Percentiles rank a stretch among this genome's conserved stretches.
phyloP scores from a whole-genome alignment of 2,888 invertebrate genomes.

The Orthosia incerta region DNA sequence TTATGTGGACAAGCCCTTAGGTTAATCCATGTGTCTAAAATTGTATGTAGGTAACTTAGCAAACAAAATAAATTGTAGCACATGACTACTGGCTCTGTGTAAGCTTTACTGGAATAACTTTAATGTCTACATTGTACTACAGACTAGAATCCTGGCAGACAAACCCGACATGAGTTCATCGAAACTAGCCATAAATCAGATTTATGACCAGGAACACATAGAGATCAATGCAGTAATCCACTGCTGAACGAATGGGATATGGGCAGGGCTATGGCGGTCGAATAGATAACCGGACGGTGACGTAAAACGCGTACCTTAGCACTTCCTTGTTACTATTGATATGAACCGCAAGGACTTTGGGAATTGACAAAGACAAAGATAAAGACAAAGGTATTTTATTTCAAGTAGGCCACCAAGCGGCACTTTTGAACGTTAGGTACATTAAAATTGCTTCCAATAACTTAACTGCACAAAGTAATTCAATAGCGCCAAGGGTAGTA shows the following conservation, averaged over 20 bases:
- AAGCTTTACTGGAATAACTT: background rate
- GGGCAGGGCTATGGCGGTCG: background rate
- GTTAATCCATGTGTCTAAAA: background rate
- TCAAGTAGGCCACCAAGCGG: too few relatives aligned
- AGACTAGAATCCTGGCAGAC: slow-evolving; percentile 34
- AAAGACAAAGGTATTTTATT: too few relatives aligned
- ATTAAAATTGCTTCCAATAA: background rate
- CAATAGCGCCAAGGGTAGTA: background rate
- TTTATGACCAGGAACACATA: slow-evolving; percentile 57
- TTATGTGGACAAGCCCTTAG: too few relatives aligned
- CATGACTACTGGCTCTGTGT: background rate
- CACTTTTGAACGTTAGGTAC: too few relatives aligned
- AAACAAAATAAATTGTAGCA: background rate
- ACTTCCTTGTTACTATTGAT: background rate
- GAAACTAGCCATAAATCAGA: slow-evolving; percentile 45
- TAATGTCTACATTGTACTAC: background rate
- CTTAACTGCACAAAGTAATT: background rate
- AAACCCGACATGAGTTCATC: slow-evolving; percentile 29
- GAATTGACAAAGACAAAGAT: too few relatives aligned
- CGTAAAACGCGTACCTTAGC: background rate
- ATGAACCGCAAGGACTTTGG: background rate
- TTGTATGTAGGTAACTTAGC: background rate
- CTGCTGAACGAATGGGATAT: slow-evolving; percentile 5
- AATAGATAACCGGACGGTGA: slow-evolving; percentile 16
- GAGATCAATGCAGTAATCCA: slow-evolving; percentile 37